Evolutionary conservation across 1,140 invertebrate species (phyloP).

Genomic region (Physella acuta): DNA sequence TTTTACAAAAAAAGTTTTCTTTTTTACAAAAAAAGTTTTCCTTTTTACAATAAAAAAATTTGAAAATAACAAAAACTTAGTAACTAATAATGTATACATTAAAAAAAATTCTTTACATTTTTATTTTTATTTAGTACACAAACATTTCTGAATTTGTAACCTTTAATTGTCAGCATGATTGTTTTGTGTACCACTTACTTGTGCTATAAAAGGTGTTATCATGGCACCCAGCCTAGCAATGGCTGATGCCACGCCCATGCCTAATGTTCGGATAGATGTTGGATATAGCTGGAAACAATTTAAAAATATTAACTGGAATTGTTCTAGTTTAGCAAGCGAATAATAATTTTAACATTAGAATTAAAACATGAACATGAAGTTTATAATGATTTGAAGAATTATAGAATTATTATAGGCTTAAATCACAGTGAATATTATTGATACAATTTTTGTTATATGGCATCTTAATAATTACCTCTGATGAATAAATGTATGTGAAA

Average conservation of each 20-base stretch:
- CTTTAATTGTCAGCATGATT: background rate
- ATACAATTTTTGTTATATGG: too few species aligned
- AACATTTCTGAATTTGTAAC: too few species aligned
- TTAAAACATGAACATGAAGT: too few species aligned
- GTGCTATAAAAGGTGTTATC: slow-evolving; percentile 91
- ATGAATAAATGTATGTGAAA: slow-evolving; percentile 93
- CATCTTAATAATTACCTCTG: slow-evolving; percentile 75
- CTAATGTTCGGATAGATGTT: slow-evolving; percentile 81
- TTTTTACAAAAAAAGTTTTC: too few species aligned
- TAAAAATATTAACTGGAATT: too few species aligned
- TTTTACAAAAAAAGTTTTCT: too few species aligned
- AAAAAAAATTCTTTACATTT: too few species aligned
- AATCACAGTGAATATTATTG: background rate
- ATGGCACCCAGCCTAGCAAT: slow-evolving; percentile 92
- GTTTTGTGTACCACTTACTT: slow-evolving; percentile 65
- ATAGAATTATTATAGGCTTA: background rate
- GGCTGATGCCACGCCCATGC: slow-evolving; percentile 83
- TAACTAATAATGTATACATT: background rate
- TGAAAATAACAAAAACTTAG: too few species aligned
- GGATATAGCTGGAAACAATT: slow-evolving; percentile 30
- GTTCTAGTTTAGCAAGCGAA: too few species aligned
- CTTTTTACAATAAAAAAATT: too few species aligned
- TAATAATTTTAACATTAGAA: too few species aligned
- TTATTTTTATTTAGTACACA: background rate
- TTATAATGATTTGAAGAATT: too few species aligned